phyloP scores from a whole-genome alignment of 2,113 vertebrate genomes.

The Psophia crepitans region DNA sequence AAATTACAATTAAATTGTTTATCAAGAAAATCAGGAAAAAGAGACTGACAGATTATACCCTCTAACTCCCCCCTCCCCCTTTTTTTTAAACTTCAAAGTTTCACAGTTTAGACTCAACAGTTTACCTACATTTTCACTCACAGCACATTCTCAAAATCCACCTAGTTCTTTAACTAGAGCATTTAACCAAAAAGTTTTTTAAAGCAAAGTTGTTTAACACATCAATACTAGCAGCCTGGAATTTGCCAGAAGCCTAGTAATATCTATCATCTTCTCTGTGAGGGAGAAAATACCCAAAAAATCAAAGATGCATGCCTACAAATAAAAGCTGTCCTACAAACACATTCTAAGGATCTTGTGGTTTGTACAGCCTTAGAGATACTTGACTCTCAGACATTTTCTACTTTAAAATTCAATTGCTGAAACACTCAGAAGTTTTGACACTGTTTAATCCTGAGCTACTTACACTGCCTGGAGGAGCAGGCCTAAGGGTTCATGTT shows the following conservation, averaged over 20 bases:
- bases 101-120: not conserved
- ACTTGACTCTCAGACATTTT: not conserved
- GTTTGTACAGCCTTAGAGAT: not conserved
- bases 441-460: not conserved
- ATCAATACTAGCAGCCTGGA: not conserved
- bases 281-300: not conserved
- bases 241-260: not conserved
- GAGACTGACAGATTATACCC: not conserved
- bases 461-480: not conserved
- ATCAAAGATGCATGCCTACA: not conserved
- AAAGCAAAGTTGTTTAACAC: not conserved
- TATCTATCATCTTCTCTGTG: not conserved
- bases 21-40: not conserved
- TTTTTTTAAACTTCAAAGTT: not conserved
- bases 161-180: not conserved
- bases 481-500: not conserved
- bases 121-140: not conserved
- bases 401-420: not conserved
- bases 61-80: rapidly evolving
- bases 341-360: not conserved
- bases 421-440: not conserved
- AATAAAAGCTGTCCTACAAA: not conserved
- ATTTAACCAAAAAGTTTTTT: not conserved
- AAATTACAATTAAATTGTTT: not conserved
- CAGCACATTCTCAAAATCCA: not conserved